Conservation (phyloP, 2,797 vertebrate species). For the Tiaroga cobitis region DNA sequence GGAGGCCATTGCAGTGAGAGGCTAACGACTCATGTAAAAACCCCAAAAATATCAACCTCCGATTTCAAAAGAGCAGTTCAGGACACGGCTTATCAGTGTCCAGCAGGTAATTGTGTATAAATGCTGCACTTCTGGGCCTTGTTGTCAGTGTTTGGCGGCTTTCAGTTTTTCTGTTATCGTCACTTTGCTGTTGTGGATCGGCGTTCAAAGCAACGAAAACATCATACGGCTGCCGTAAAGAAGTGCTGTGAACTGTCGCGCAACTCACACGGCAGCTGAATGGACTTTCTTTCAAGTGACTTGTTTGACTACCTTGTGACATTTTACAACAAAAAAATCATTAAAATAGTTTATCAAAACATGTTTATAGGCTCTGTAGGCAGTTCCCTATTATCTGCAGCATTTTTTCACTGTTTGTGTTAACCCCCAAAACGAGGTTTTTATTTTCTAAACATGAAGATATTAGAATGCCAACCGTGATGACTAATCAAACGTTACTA, state of each 20-base stretch:
- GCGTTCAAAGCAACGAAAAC: conserved; percentile 68
- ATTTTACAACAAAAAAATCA: neutral
- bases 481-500: neutral
- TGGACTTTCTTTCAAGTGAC: neutral
- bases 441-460: conserved; percentile 3
- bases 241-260: conserved; percentile 63
- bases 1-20: conserved; percentile 95
- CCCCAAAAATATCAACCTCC: conserved; percentile 41
- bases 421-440: neutral
- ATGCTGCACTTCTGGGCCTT: conserved; percentile 52
- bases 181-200: conserved; percentile 72
- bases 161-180: conserved; percentile 66
- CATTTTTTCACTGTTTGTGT: neutral
- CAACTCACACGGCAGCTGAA: conserved; percentile 9
- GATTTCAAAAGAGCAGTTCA: conserved; percentile 46
- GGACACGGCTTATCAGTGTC: conserved; percentile 52
- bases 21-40: conserved; percentile 70
- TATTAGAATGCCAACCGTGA: neutral
- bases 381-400: neutral
- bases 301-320: neutral
- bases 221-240: conserved; percentile 75
- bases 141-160: conserved; percentile 57
- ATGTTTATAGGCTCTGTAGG: neutral
- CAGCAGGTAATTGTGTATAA: conserved; percentile 42
- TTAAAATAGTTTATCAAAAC: neutral